Conservation (phyloP, 2,113 vertebrate genomes). For the Microcebus lehilahytsara region DNA sequence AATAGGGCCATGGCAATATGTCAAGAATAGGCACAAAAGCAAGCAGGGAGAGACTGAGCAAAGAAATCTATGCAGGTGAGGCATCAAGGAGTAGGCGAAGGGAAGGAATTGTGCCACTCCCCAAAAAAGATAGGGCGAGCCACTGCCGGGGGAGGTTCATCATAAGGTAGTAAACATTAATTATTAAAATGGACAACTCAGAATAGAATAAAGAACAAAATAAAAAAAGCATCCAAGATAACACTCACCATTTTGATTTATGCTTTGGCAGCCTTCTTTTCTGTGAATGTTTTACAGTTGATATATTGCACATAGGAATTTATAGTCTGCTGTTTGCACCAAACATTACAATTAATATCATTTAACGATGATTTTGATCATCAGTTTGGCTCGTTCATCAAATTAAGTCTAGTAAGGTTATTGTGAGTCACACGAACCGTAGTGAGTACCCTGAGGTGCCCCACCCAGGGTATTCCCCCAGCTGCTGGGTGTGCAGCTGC, state of each 20-base stretch:
- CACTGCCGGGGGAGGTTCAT: background rate
- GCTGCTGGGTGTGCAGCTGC: background rate
- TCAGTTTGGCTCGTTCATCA: background rate
- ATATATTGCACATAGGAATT: background rate
- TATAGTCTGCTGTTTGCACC: background rate
- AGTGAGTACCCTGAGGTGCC: too few relatives aligned
- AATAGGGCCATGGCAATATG: background rate
- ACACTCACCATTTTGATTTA: background rate
- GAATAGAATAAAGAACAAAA: background rate
- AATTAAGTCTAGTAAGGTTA: background rate
- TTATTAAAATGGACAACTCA: background rate
- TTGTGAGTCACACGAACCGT: background rate
- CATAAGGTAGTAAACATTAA: background rate
- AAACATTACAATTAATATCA: background rate
- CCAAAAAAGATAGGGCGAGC: background rate
- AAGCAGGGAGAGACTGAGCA: background rate
- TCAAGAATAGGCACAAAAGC: background rate
- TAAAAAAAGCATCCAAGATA: background rate
- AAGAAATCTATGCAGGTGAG: background rate
- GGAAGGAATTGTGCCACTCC: accelerated
- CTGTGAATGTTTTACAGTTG: background rate
- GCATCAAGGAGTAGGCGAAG: accelerated
- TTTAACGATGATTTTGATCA: background rate
- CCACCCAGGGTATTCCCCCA: background rate
- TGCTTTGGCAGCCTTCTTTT: background rate